Base-by-base conservation (phyloP, 2,888 invertebrate species). In the Acheta domesticus region DNA sequence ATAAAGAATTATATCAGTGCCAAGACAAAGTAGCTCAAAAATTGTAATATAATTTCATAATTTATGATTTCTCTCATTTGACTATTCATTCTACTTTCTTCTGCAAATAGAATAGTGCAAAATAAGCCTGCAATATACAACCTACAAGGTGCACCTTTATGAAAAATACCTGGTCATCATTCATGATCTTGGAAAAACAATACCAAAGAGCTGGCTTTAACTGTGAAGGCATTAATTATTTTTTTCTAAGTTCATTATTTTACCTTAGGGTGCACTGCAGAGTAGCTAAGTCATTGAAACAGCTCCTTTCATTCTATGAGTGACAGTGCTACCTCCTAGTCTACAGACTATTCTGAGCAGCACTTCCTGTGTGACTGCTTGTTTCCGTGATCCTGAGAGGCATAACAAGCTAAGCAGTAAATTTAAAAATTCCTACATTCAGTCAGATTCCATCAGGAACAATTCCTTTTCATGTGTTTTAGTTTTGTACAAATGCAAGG, bases 401-500 rank as follows among this genome's bases (percentile, higher is more conserved):
- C 62, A n/a, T 62, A 14, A 62, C 62, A 62, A 62, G 62, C 62
- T 62, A 62, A 62, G 62, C 62, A 62, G 62, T n/a, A 62, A n/a
- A 62, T 62, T 62, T 19, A 62, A 62, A 62, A 62, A 62, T n/a
- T 62, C 62, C 62, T 62, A 62, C n/a, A 12, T 62, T 62, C 62
- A 62, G 62, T 62, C 62, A 62, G n/a, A 62, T 62, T 62, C 62
- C 62, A 62, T 19, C 62, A 62, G 62, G 62, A 62, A 62, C 62
- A 62, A 62, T 62, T 62, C 62, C 62, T 62, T n/a, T 14, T 19
- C 62, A 62, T 62, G n/a, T n/a, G n/a, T 62, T 62, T 62, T 62
- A 62, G n/a, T 62, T 62, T 62, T 62, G 62, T 62, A 62, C 62
- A 62, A 62, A 62, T 62, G 62, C 62, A 62, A 62, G 62, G 62